Percentiles rank a stretch among this genome's conserved stretches.
These are phyloP conservation scores for Acanthoscelides obtectus DNA, from an alignment of 2,888 invertebrate genomes.

Conservation along the genomic window DNA sequence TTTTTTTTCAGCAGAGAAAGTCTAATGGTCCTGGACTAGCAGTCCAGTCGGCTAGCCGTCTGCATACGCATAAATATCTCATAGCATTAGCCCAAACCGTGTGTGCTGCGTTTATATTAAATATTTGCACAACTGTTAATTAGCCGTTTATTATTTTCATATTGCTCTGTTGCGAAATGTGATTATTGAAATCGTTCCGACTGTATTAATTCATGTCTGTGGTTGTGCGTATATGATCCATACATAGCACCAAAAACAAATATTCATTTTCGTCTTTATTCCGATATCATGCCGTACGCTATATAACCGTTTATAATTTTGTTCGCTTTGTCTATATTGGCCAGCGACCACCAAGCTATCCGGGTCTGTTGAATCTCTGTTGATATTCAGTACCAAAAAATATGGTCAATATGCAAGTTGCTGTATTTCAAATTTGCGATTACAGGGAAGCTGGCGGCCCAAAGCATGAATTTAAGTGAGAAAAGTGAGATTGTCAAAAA, in stretches of 20 bases:
- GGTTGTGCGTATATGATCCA: background rate
- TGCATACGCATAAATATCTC: background rate
- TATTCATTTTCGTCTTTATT: background rate
- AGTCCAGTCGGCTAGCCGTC: background rate
- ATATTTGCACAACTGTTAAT: background rate
- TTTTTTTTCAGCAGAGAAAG: too few relatives aligned
- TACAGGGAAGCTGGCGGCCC: too few relatives aligned
- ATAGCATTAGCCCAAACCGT: background rate
- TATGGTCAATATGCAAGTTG: too few relatives aligned
- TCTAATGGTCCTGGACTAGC: too few relatives aligned
- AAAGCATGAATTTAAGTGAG: too few relatives aligned
- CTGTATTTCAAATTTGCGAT: too few relatives aligned
- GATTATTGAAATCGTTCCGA: background rate
- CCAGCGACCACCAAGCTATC: too few relatives aligned
- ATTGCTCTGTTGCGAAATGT: background rate
- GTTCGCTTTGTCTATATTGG: background rate
- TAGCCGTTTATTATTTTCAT: background rate
- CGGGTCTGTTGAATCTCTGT: too few relatives aligned
- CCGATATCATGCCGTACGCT: background rate
- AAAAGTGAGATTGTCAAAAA: too few relatives aligned
- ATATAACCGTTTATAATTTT: background rate
- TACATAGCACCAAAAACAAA: background rate
- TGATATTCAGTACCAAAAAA: too few relatives aligned
- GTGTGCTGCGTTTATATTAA: background rate
- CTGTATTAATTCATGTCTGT: background rate